Percentiles rank a stretch among this genome's conserved stretches.
Evolutionary conservation across 1,140 invertebrate genomes (phyloP).

Genomic region (Cephus cinctus): DNA sequence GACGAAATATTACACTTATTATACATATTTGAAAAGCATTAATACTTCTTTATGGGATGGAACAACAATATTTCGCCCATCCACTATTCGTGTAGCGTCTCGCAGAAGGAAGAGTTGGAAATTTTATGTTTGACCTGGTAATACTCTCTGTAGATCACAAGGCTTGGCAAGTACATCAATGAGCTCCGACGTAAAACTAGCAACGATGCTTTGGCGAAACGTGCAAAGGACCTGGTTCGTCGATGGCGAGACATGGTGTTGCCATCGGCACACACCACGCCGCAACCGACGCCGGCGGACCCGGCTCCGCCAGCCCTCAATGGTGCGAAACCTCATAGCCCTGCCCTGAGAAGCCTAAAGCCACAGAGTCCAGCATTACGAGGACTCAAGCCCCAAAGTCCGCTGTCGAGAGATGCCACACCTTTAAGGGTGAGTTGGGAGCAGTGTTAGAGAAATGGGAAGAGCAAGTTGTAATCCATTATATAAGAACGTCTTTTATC

Average conservation of each 20-base stretch:
- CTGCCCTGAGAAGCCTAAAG: conserved; percentile 42
- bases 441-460: too few species aligned
- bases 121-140: background rate
- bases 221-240: conserved; percentile 87
- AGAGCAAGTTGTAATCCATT: too few species aligned
- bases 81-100: too few species aligned
- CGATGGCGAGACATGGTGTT: conserved; percentile 84
- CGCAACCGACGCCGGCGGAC: conserved; percentile 42
- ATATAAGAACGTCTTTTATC: too few species aligned
- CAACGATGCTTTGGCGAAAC: conserved; percentile 78
- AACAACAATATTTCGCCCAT: background rate
- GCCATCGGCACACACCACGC: conserved; percentile 54
- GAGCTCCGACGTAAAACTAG: conserved; percentile 82
- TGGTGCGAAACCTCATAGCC: conserved; percentile 47
- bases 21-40: background rate
- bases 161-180: conserved; percentile 93
- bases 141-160: conserved; percentile 63
- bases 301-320: conserved; percentile 48
- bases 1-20: conserved; percentile 6
- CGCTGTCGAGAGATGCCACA: conserved; percentile 41
- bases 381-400: conserved; percentile 48
- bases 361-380: conserved; percentile 47
- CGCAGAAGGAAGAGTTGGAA: conserved; percentile 4
- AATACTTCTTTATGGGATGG: background rate
- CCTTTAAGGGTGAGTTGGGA: conserved; percentile 39